These are phyloP conservation scores for Drosophila varians DNA, from an alignment of 1,140 invertebrate species.

Conservation along the genomic window DNA sequence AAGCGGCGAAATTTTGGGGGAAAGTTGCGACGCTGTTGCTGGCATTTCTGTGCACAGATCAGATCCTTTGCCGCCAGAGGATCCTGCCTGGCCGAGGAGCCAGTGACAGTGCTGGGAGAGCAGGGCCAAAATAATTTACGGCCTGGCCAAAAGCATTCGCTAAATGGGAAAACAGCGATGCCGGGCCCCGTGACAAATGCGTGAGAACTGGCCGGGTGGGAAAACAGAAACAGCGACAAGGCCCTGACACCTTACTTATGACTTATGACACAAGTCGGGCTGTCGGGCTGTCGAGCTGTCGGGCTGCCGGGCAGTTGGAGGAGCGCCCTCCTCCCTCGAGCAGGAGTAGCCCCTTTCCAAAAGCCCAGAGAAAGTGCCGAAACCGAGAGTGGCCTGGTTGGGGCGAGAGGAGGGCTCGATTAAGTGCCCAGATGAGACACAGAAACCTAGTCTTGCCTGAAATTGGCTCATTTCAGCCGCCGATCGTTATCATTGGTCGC, in stretches of 20 bases:
- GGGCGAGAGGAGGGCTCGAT: background rate
- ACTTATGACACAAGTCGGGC: conserved; percentile 4
- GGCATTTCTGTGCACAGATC: background rate
- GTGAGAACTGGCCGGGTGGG: conserved; percentile 50
- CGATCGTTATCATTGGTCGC: conserved; percentile 34
- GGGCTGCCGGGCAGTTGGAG: too few relatives aligned
- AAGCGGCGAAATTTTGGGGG: conserved; percentile 2
- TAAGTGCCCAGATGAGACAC: conserved; percentile 12
- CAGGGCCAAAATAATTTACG: conserved; percentile 67
- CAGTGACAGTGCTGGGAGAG: conserved; percentile 58
- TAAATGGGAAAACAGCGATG: conserved; percentile 43
- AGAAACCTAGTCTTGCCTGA: conserved; percentile 68
- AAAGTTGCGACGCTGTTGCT: conserved; percentile 5
- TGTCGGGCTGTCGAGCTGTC: too few relatives aligned
- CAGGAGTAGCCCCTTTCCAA: background rate
- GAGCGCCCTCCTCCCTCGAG: too few relatives aligned
- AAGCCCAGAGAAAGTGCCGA: conserved; percentile 53
- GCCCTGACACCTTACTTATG: background rate
- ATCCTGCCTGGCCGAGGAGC: background rate
- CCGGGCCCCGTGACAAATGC: conserved; percentile 63
- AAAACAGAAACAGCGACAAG: conserved; percentile 1
- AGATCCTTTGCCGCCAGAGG: background rate
- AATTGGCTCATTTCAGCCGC: conserved; percentile 60
- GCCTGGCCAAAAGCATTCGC: conserved; percentile 68
- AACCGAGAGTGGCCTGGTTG: conserved; percentile 44